Evolutionary conservation across 1,140 invertebrate species (phyloP).

Genomic region (Artemia franciscana): DNA sequence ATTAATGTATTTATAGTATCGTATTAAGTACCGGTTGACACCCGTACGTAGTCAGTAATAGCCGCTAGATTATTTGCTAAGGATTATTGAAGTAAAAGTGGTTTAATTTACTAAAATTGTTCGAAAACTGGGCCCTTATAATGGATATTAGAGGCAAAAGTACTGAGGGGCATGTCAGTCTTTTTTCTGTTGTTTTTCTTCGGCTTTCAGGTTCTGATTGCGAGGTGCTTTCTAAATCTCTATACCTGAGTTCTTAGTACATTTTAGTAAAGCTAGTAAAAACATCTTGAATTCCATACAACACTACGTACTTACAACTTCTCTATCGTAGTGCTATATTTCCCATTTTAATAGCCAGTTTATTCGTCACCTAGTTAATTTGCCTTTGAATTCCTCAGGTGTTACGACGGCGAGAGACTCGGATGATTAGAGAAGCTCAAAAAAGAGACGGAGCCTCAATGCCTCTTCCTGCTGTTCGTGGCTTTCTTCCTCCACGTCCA

Average conservation of each 20-base stretch:
- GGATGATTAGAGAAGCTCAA: conserved; percentile 48
- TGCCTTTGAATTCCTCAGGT: conserved; percentile 28
- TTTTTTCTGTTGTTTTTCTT: too few relatives aligned
- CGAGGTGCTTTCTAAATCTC: too few relatives aligned
- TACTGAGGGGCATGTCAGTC: too few relatives aligned
- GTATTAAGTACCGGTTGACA: too few relatives aligned
- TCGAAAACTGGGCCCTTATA: too few relatives aligned
- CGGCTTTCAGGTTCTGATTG: too few relatives aligned
- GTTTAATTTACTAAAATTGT: too few relatives aligned
- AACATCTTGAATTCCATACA: conserved; percentile 4
- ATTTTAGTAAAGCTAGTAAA: background rate
- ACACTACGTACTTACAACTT: background rate
- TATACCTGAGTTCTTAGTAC: background rate
- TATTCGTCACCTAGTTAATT: conserved; percentile 3
- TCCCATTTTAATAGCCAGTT: conserved; percentile 7
- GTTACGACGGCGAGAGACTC: conserved; percentile 45
- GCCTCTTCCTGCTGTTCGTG: background rate
- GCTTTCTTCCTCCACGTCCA: background rate
- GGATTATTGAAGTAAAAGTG: too few relatives aligned
- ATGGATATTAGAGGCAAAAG: too few relatives aligned
- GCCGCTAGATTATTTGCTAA: too few relatives aligned
- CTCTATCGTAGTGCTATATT: background rate
- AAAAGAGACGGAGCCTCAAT: conserved; percentile 26
- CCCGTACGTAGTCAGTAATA: too few relatives aligned
- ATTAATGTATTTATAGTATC: too few relatives aligned